Percentiles rank a stretch among this genome's conserved stretches.
phyloP scores from a whole-genome alignment of 2,113 vertebrate genomes.

The Halichoeres trimaculatus region DNA sequence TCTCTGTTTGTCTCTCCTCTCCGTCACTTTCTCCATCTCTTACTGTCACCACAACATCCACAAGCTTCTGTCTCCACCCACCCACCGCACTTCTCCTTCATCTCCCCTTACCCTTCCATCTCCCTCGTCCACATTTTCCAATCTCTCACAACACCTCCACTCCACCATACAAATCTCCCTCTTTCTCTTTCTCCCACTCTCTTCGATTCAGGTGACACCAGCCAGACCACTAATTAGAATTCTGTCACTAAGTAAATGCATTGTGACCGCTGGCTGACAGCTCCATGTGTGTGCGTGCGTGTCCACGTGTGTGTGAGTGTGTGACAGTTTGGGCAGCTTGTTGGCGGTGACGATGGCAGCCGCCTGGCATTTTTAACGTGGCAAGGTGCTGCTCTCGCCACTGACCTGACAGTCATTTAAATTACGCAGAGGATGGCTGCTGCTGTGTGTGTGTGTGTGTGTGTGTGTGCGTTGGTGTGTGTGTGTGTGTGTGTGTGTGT shows the following conservation, averaged over 20 bases:
- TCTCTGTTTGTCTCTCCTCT: slow-evolving; percentile 12
- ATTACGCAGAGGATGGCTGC: slow-evolving; percentile 81
- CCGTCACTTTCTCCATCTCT: slow-evolving; percentile 41
- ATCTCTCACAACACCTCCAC: slow-evolving; percentile 57
- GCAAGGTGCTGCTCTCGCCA: slow-evolving; percentile 85
- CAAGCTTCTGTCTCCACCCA: slow-evolving; percentile 21
- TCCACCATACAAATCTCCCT: slow-evolving; percentile 70
- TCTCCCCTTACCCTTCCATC: slow-evolving; percentile 62
- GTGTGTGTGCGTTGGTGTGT: too few relatives aligned
- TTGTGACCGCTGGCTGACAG: slow-evolving; percentile 97
- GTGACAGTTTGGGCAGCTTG: slow-evolving; percentile 90
- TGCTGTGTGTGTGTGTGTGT: slow-evolving; percentile 55
- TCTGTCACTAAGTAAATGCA: slow-evolving; percentile 99
- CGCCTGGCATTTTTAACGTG: slow-evolving; percentile 98
- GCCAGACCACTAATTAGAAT: slow-evolving; percentile 98
- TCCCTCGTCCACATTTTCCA: slow-evolving; percentile 61
- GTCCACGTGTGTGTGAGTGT: slow-evolving; percentile 69
- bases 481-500: slow-evolving; percentile 47
- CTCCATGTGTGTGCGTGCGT: slow-evolving; percentile 84
- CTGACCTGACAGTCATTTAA: slow-evolving; percentile 90
- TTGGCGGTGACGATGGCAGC: slow-evolving; percentile 93
- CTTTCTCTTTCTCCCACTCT: slow-evolving; percentile 55
- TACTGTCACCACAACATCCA: slow-evolving; percentile 36
- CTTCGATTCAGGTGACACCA: slow-evolving; percentile 86
- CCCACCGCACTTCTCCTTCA: slow-evolving; percentile 43